A percentile compares a stretch with the other conserved stretches of the same genome.
Evolutionary conservation across 2,113 vertebrate species (phyloP).

Genomic region (Arizona elegans): DNA sequence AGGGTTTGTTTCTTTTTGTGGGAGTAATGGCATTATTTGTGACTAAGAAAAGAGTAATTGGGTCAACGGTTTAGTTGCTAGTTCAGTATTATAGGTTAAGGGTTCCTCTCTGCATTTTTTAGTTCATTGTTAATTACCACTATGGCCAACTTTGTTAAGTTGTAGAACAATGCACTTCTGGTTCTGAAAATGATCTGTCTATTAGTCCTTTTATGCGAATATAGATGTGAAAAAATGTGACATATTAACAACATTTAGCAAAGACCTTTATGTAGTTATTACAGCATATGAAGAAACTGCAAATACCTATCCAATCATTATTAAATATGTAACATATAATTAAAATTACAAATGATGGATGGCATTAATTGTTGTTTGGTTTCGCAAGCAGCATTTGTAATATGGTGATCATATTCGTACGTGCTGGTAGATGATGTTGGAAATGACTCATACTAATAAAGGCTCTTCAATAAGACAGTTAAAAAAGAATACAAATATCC

Average conservation of each 20-base stretch:
- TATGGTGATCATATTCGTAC: not conserved
- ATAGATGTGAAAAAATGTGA: not conserved
- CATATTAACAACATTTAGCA: conserved; percentile 12
- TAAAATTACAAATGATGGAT: not conserved
- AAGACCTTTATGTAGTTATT: conserved; percentile 4
- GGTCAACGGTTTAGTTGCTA: not conserved
- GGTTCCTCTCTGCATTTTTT: not conserved
- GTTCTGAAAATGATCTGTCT: not conserved
- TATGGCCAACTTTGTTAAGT: not conserved
- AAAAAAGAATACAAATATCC: not conserved
- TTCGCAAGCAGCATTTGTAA: not conserved
- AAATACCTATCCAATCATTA: not conserved
- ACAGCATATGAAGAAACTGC: not conserved
- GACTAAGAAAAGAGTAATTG: not conserved
- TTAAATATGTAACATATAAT: not conserved
- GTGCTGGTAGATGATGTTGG: not conserved
- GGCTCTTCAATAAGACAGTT: not conserved
- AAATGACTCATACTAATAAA: not conserved
- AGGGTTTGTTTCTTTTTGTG: not conserved
- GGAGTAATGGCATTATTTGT: not conserved
- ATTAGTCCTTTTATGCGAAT: not conserved
- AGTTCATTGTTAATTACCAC: not conserved
- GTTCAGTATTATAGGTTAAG: not conserved
- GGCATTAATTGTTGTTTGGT: not conserved
- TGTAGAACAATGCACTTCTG: conserved; percentile 5